A percentile compares a stretch with the other conserved stretches of the same genome.
Evolutionary conservation across 2,113 vertebrate species (phyloP).

Genomic region (Atlantisia rogersi): DNA sequence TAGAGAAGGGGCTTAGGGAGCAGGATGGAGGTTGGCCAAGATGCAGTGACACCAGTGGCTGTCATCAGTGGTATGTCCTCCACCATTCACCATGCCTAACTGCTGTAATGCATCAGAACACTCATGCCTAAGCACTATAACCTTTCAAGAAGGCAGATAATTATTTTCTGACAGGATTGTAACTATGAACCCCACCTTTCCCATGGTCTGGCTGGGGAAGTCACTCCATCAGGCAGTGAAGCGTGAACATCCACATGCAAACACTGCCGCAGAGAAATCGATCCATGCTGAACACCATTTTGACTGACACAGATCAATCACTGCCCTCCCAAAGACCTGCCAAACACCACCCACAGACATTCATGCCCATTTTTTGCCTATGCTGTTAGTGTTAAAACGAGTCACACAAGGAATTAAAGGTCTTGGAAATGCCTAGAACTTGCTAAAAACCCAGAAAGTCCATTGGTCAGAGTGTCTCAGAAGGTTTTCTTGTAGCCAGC

Average conservation of each 20-base stretch:
- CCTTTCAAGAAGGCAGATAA: too few species aligned
- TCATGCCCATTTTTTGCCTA: background rate
- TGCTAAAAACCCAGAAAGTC: background rate
- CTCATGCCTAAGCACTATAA: too few species aligned
- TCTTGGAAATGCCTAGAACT: background rate
- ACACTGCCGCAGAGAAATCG: background rate
- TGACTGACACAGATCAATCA: background rate
- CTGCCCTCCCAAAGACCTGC: background rate
- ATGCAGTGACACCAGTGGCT: background rate
- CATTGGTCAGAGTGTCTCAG: background rate
- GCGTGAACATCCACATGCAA: background rate
- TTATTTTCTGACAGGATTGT: too few species aligned
- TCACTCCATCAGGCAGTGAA: fast-evolving
- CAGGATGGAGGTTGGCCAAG: background rate
- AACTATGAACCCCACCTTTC: background rate
- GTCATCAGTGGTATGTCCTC: background rate
- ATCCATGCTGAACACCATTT: background rate
- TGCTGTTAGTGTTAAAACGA: background rate
- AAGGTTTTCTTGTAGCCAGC: background rate
- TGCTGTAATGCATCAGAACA: too few species aligned
- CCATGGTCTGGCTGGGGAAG: background rate
- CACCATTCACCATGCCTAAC: too few species aligned
- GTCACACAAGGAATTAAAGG: background rate
- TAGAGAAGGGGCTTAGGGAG: background rate
- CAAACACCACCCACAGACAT: background rate